Conservation (phyloP, 2,888 invertebrate species). For the Trissolcus brochymenae region DNA sequence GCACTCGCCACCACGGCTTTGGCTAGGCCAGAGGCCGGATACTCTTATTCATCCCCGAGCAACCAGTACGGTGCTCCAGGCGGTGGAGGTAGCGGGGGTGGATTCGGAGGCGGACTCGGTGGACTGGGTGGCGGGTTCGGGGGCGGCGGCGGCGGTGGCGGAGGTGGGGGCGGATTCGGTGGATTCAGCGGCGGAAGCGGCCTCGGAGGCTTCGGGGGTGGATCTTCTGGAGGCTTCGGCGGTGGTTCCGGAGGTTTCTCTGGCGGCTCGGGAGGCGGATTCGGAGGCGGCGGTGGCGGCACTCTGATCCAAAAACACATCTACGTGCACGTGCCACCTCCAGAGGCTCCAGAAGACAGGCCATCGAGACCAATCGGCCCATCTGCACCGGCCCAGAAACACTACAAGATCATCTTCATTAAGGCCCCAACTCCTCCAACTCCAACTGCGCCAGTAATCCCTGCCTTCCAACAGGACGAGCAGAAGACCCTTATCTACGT, state of each 20-base stretch:
- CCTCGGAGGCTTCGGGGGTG: slow-evolving; percentile 70
- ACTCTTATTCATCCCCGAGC: slow-evolving; percentile 69
- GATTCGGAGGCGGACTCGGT: slow-evolving; percentile 60
- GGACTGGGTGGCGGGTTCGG: slow-evolving; percentile 51
- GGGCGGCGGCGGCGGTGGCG: slow-evolving; percentile 75
- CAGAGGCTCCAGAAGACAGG: slow-evolving; percentile 85
- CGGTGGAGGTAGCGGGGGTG: slow-evolving; percentile 44
- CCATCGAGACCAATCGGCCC: slow-evolving; percentile 82
- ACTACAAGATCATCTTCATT: slow-evolving; percentile 95
- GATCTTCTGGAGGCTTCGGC: slow-evolving; percentile 62
- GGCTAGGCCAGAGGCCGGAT: slow-evolving; percentile 74
- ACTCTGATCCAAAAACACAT: slow-evolving; percentile 90
- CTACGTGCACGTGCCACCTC: slow-evolving; percentile 93
- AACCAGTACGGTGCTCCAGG: slow-evolving; percentile 68
- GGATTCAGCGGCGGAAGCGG: slow-evolving; percentile 61
- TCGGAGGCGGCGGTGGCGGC: slow-evolving; percentile 75
- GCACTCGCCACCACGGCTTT: slow-evolving; percentile 73
- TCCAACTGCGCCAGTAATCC: slow-evolving; percentile 88
- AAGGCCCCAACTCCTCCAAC: slow-evolving; percentile 91
- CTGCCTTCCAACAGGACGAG: slow-evolving; percentile 85
- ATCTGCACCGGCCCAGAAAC: slow-evolving; percentile 87
- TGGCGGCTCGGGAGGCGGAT: slow-evolving; percentile 73
- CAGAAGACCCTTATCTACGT: slow-evolving; percentile 94
- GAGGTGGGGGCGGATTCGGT: slow-evolving; percentile 66
- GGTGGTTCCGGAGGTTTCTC: slow-evolving; percentile 63